Evolutionary conservation across 1,140 invertebrate species (phyloP).

Genomic region (Manduca sexta): DNA sequence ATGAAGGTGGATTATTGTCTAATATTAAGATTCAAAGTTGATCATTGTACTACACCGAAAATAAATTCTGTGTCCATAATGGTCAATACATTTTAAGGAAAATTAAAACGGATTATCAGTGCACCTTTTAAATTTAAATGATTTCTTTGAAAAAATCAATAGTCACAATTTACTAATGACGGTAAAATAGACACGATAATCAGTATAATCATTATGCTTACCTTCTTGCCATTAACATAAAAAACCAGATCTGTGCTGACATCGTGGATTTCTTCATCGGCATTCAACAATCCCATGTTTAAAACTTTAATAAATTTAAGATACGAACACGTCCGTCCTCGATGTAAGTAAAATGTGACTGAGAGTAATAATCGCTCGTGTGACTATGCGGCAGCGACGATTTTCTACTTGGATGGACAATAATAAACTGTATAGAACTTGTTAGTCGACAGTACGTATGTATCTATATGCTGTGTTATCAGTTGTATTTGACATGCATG

Average conservation of each 20-base stretch:
- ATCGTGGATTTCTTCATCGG: conserved; percentile 38
- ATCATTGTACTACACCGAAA: no score
- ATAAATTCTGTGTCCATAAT: no score
- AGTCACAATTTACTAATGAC: background rate
- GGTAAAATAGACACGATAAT: background rate
- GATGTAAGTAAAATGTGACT: background rate
- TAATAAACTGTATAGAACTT: conserved; percentile 11
- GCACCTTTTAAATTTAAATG: no score
- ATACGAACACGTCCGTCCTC: conserved; percentile 12
- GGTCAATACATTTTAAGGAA: no score
- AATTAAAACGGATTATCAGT: no score
- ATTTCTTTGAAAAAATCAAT: no score
- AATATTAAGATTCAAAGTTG: no score
- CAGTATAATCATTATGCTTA: conserved; percentile 12
- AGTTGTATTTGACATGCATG: no score
- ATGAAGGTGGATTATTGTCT: no score
- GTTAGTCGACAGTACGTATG: background rate
- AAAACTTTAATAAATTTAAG: no score
- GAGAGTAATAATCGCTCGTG: background rate
- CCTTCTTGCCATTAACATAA: conserved; percentile 62
- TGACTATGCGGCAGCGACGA: background rate
- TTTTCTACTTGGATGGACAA: background rate
- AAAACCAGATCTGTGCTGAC: conserved; percentile 45
- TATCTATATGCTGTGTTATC: no score
- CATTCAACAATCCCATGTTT: conserved; percentile 45